A percentile compares a stretch with the other conserved stretches of the same genome.
Evolutionary conservation across 2,888 invertebrate genomes (phyloP).

Genomic region (Parthenolecanium corni): DNA sequence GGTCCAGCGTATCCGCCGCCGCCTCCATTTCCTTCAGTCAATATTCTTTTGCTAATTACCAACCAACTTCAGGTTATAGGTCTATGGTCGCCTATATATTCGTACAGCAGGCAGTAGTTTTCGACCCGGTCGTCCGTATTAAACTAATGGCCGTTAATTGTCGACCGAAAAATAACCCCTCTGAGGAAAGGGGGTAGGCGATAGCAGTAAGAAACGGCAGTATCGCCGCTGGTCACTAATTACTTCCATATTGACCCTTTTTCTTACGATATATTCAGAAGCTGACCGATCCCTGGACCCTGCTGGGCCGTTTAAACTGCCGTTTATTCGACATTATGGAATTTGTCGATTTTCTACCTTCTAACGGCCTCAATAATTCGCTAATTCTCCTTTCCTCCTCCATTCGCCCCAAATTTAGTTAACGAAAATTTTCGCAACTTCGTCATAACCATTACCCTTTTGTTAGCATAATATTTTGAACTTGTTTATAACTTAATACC

Average conservation of each 20-base stretch:
- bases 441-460: no score
- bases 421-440: no score
- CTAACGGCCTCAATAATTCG: slow-evolving; percentile 4
- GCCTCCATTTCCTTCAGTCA: slow-evolving; percentile 19
- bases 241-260: slow-evolving; percentile 27
- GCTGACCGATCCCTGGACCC: slow-evolving; percentile 9
- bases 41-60: slow-evolving; percentile 27
- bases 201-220: no score
- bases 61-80: slow-evolving; percentile 24
- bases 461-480: no score
- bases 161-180: slow-evolving; percentile 18
- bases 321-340: slow-evolving; percentile 23
- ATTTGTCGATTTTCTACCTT: slow-evolving; percentile 18
- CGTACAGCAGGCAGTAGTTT: no score
- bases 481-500: no score
- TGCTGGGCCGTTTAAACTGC: slow-evolving; percentile 9
- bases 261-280: slow-evolving; percentile 23
- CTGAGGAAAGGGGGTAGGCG: background rate
- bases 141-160: slow-evolving; percentile 28
- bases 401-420: no score
- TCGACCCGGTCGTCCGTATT: slow-evolving; percentile 1
- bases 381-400: slow-evolving; percentile 6
- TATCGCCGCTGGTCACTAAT: slow-evolving; percentile 22
- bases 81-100: background rate
- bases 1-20: slow-evolving; percentile 3